phyloP scores from a whole-genome alignment of 1,140 invertebrate genomes.

The Spodoptera frugiperda region DNA sequence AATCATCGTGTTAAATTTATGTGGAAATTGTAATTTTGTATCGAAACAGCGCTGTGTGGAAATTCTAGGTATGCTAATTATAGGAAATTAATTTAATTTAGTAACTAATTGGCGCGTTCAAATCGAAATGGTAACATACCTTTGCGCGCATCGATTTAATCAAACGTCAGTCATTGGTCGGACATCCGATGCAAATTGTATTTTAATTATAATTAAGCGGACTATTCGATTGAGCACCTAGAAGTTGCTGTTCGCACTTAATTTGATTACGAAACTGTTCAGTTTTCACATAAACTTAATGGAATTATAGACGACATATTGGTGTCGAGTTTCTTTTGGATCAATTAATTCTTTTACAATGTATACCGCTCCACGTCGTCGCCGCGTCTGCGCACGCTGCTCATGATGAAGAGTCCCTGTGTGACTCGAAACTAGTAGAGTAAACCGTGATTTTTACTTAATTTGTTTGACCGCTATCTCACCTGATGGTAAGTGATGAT shows the following conservation, averaged over 20 bases:
- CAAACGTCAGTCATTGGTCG: constrained; percentile 61
- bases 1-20: constrained; percentile 23
- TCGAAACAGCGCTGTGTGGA: constrained; percentile 43
- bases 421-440: too few species aligned
- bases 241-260: constrained; percentile 1
- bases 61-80: constrained; percentile 63
- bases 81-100: constrained; percentile 73
- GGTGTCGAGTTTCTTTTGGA: too few species aligned
- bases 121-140: constrained; percentile 64
- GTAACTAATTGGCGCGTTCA: constrained; percentile 70
- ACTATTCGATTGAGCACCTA: constrained; percentile 31
- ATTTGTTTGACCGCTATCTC: too few species aligned
- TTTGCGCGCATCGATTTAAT: constrained; percentile 66
- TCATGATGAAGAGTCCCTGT: too few species aligned
- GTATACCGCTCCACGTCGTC: too few species aligned
- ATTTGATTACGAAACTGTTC: constrained; percentile 29
- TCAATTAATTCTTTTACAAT: too few species aligned
- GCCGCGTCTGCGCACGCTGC: too few species aligned
- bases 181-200: constrained; percentile 53
- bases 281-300: constrained; percentile 5
- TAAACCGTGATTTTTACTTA: too few species aligned
- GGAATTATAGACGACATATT: too few species aligned
- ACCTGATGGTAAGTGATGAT: too few species aligned
- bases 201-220: constrained; percentile 55
- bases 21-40: constrained; percentile 18